phyloP scores from a whole-genome alignment of 2,888 invertebrate species.

The Athetis lepigone region DNA sequence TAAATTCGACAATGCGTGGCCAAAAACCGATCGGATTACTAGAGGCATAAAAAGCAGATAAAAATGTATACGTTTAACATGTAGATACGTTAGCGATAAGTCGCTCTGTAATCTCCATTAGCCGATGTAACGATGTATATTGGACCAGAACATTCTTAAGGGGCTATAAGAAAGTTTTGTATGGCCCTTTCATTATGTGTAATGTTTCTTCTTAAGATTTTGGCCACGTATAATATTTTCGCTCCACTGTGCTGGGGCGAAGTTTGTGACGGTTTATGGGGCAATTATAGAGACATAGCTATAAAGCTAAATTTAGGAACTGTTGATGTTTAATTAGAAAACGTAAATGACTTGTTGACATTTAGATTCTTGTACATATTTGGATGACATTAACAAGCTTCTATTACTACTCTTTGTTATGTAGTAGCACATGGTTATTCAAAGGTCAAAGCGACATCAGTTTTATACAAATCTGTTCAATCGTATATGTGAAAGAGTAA shows the following conservation, averaged over 20 bases:
- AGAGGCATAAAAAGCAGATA: conserved; percentile 31
- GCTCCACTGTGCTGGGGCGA: conserved; percentile 14
- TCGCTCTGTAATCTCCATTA: conserved; percentile 63
- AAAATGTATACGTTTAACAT: conserved; percentile 35
- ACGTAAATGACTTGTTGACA: neutral
- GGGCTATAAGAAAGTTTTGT: conserved; percentile 67
- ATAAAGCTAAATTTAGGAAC: neutral
- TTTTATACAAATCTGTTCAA: too few species aligned
- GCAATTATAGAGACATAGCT: conserved; percentile 6
- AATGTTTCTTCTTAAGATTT: conserved; percentile 68
- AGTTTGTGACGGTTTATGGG: conserved; percentile 29
- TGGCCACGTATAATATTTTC: conserved; percentile 56
- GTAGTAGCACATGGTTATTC: too few species aligned
- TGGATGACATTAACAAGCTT: too few species aligned
- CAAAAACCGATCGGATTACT: conserved; percentile 40
- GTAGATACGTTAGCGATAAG: conserved; percentile 40
- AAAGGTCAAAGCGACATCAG: too few species aligned
- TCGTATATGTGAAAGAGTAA: too few species aligned
- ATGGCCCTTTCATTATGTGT: conserved; percentile 70
- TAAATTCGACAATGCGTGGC: conserved; percentile 33
- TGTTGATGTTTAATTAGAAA: neutral
- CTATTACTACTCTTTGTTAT: too few species aligned
- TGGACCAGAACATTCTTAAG: conserved; percentile 61
- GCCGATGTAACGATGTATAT: conserved; percentile 59
- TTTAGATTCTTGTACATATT: too few species aligned